Conservation (phyloP, 1,140 invertebrate genomes). For the Solen grandis region DNA sequence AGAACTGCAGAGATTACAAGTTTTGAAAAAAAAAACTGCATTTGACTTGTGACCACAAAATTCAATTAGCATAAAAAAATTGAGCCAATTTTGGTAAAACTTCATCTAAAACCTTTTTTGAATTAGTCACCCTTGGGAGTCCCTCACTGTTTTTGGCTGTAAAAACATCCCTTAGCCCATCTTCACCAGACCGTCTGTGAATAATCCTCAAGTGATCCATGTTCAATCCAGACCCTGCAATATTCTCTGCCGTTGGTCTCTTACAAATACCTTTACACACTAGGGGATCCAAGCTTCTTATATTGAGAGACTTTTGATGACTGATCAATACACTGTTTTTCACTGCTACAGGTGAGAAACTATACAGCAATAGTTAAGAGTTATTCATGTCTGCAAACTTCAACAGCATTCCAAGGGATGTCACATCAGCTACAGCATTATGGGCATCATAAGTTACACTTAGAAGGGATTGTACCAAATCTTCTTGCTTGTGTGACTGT, state of each 20-base stretch:
- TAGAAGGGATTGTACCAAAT: background rate
- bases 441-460: background rate
- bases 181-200: background rate
- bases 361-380: background rate
- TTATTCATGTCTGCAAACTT: background rate
- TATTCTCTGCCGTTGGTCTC: background rate
- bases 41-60: no score
- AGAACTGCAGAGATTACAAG: no score
- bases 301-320: background rate
- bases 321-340: background rate
- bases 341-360: background rate
- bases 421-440: conserved; percentile 22
- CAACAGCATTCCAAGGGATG: background rate
- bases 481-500: conserved; percentile 6
- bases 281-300: background rate
- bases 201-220: background rate
- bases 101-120: conserved; percentile 1
- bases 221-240: conserved; percentile 9
- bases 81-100: conserved; percentile 11
- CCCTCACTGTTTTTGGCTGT: conserved; percentile 4
- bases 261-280: no score
- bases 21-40: no score
- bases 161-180: background rate
- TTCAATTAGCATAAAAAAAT: no score
- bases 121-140: conserved; percentile 7